Evolutionary conservation across 2,113 vertebrate genomes (phyloP).

Genomic region (Bungarus multicinctus): DNA sequence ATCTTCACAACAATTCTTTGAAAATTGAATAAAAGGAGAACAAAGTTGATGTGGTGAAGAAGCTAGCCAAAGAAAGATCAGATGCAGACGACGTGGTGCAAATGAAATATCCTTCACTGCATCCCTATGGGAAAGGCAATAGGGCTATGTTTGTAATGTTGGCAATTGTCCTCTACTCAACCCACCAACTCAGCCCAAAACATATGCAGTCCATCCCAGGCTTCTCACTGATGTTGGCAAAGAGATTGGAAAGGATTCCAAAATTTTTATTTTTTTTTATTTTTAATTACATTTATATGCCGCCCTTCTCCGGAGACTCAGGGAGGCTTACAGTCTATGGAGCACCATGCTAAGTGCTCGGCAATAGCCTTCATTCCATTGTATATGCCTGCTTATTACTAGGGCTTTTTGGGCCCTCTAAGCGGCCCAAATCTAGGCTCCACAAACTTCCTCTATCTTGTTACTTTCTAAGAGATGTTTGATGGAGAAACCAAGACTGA

Average conservation of each 20-base stretch:
- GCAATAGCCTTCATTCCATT: too few relatives aligned
- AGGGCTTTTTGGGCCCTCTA: too few relatives aligned
- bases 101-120: neutral
- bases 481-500: slow-evolving; percentile 28
- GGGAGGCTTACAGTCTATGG: too few relatives aligned
- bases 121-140: neutral
- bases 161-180: neutral
- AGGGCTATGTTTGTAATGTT: neutral
- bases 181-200: neutral
- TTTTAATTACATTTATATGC: too few relatives aligned
- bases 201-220: neutral
- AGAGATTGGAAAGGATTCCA: neutral
- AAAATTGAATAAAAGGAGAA: neutral
- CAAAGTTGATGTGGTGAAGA: neutral
- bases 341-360: too few relatives aligned
- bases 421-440: too few relatives aligned
- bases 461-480: slow-evolving; percentile 20
- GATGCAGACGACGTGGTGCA: neutral
- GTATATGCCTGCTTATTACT: too few relatives aligned
- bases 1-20: neutral
- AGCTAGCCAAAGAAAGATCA: neutral
- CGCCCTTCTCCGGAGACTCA: too few relatives aligned
- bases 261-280: too few relatives aligned
- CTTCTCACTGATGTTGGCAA: neutral
- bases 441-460: neutral